Percentiles rank a stretch among this genome's conserved stretches.
phyloP scores from a whole-genome alignment of 35 echinoderm and acorn worm genomes.

The Apostichopus californicus region DNA sequence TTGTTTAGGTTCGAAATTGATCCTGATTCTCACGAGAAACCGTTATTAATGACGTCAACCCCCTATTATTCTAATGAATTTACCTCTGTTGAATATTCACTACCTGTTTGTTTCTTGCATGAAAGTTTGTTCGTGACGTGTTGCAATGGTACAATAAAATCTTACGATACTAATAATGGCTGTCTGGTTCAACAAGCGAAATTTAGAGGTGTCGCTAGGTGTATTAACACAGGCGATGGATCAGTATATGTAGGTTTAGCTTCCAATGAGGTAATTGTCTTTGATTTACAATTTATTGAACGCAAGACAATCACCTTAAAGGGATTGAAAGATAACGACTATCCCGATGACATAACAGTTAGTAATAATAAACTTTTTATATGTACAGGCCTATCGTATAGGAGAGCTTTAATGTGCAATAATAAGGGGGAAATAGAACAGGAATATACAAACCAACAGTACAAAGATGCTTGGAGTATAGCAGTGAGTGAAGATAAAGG shows the following conservation, averaged over 20 bases:
- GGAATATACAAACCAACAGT: not conserved
- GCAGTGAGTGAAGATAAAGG: not conserved
- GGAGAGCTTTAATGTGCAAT: not conserved
- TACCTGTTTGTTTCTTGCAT: not conserved
- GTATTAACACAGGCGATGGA: not conserved
- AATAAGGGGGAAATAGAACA: not conserved
- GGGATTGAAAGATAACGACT: not conserved
- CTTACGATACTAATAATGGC: not conserved
- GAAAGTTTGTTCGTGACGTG: not conserved
- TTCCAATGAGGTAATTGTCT: not conserved
- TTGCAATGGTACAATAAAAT: not conserved
- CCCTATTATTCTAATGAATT: not conserved
- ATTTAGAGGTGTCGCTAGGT: not conserved
- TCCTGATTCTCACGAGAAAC: not conserved
- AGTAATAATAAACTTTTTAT: not conserved
- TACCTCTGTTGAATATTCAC: no score
- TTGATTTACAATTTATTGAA: not conserved
- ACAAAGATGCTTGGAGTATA: not conserved
- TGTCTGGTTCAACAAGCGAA: not conserved
- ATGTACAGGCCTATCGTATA: not conserved
- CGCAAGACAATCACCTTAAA: not conserved
- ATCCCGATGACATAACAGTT: not conserved
- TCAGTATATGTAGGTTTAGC: not conserved
- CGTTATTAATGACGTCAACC: not conserved
- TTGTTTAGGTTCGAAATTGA: not conserved